Evolutionary conservation across 2,888 invertebrate genomes (phyloP), one percentile per base, ranked within the genome.

Genomic region (Eucera pruinosa): DNA sequence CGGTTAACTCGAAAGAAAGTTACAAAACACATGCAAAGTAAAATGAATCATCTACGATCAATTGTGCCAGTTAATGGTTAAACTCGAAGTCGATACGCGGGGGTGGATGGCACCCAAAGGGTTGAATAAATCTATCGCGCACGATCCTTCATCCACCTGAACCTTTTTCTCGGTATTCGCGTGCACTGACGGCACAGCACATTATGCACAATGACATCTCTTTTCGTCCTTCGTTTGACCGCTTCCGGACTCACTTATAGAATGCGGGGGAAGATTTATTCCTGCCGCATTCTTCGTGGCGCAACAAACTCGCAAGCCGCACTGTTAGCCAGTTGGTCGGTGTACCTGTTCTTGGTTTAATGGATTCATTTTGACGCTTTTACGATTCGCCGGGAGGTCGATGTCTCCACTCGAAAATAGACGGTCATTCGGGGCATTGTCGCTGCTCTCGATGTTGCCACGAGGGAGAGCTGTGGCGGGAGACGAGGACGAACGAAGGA

Each of bases 321-420:
- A 27, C 45, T 41, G 47, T 23, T 36, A 23, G 64, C 43, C 41
- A 25, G 61, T 36, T 36, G 23, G 30, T 43, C 50, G 45, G 13
- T 50, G 72, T 85, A 79, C 84, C 83, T 84, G 85, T 83, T 84
- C 74, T 57, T 70, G 72, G 74, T 79, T 84, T 85, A 81, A 85
- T 81, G 84, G 78, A 85, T 78, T 75, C 83, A 70, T 81, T 81
- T 81, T 74, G 78, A 78, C 83, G 79, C 60, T 68, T 84, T 84
- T 85, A 84, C 83, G 84, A 83, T 74, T 70, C 72, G 81, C 77
- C 60, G 81, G 68, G 83, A 85, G 84, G 85, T 84, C 83, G 85
- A 81, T 71, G 85, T 79, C 83, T 83, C 61, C 79, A 64, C 74
- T 72, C 86, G 83, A 81, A 85, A 85, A 85, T 85, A 85, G 84